Evolutionary conservation across 2,888 invertebrate species (phyloP), one percentile per base, ranked within the genome.

Genomic region (Pediacus dermestoides): DNA sequence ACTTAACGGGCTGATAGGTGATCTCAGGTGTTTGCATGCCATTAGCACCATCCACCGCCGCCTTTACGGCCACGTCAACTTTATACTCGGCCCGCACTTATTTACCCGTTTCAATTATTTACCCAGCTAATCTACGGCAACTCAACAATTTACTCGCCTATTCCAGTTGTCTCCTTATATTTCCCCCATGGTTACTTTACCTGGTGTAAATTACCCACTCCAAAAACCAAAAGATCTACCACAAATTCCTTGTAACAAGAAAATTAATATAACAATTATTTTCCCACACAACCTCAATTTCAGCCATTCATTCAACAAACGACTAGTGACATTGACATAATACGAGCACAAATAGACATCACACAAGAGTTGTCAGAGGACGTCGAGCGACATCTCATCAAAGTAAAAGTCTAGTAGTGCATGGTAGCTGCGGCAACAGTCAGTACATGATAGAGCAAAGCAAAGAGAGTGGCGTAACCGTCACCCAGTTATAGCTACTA

Each of bases 11-110:
- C 58, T 63, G 63, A 63, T 63, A 62, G 63, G 60, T 58, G 64
- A 66, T 65, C 64, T 62, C 64, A 65, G 64, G 64, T 66, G 66
- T 63, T 63, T 60, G 60, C 61, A 61, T 64, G 63, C 64, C 63
- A 66, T 66, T 65, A 66, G 58, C 62, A 58, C 62, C 64, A 61
- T 62, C 63, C 57, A 56, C 53, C 46, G n/a, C n/a, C 14, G 48
- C 50, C 51, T 52, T 42, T 42, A 46, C 39, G 41, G 42, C 39
- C 43, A 22, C 41, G 41, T 32, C 44, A 35, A 37, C 31, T 32
- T 30, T 39, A 33, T 43, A 42, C 37, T 42, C 37, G 42, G 39
- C 34, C 35, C 21, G 30, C 41, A 30, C 43, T 37, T 34, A 37
- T 23, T 28, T 37, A 21, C 33, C 39, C 34, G 31, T 50, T 47